Base-by-base conservation (phyloP, 92 coral and sea anemone genomes). In the Pocillopora grandis region DNA sequence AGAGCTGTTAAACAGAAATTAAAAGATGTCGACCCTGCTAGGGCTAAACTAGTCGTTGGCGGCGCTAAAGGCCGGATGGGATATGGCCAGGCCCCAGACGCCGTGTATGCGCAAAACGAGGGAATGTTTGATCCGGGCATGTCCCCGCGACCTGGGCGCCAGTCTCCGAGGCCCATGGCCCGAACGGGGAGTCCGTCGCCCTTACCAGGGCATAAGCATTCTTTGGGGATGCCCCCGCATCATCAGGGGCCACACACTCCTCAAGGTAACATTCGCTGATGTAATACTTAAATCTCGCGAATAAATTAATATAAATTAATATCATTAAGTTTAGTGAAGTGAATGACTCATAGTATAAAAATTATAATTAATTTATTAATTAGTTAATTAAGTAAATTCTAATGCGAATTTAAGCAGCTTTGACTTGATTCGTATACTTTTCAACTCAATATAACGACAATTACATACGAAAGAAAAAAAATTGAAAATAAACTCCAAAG, bases 21-120 rank as follows among this genome's bases (percentile, higher is more conserved):
- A 17, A 87, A 82, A 66, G 97, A 93, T 49, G 79, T 93, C 77
- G 97, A 93, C 42, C 72, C 86, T 7, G 86, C 85, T 21, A 91
- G 88, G 79, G 90, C 94, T 58, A 93, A 93, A 82, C 84, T 93
- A 42, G 94, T 93, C 18, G 91, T 93, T 48, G 94, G 94, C 84
- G 94, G 97, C 66, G 84, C 94, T 27, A 90, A 91, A 84, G 97
- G 97, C 80, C 80, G 97, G 90, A 82, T 89, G 87, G 93, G 92
- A 80, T 93, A 91, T 75, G 97, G 97, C 62, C 94, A 91, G 48
- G 97, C 91, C 76, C 94, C 97, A 75, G 97, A 93, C 78, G 80
- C 94, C 81, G 91, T 81, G 69, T 91, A 72, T 72, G 1, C 86
- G 12, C 80, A 42, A 75, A 79, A 71, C 49, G 92, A 88, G 18